These are phyloP conservation scores for Nephila pilipes DNA, from an alignment of 1,140 invertebrate species.

Conservation along the genomic window DNA sequence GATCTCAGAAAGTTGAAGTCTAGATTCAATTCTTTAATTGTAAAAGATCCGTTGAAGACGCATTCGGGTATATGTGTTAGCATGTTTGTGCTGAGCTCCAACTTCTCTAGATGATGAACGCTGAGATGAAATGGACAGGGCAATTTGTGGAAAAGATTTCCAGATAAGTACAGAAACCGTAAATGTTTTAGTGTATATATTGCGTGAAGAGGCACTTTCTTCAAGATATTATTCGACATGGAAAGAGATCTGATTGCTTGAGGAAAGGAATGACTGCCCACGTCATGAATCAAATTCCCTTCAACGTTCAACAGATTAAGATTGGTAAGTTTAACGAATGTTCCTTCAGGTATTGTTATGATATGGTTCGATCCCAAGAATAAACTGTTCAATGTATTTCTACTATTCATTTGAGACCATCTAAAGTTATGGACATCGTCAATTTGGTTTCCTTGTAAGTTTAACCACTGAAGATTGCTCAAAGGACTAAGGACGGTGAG, in stretches of 20 bases:
- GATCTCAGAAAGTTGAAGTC: slow-evolving; percentile 88
- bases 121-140: slow-evolving; percentile 72
- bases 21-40: slow-evolving; percentile 89
- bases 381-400: slow-evolving; percentile 68
- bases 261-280: slow-evolving; percentile 78
- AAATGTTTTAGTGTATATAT: slow-evolving; percentile 83
- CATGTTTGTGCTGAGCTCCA: slow-evolving; percentile 91
- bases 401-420: slow-evolving; percentile 46
- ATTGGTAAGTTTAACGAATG: slow-evolving; percentile 74
- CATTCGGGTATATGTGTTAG: slow-evolving; percentile 85
- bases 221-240: slow-evolving; percentile 89
- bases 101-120: slow-evolving; percentile 85
- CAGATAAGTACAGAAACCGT: slow-evolving; percentile 88
- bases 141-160: slow-evolving; percentile 83
- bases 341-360: slow-evolving; percentile 74
- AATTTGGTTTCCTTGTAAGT: slow-evolving; percentile 90
- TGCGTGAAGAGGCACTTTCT: slow-evolving; percentile 85
- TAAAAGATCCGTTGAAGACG: slow-evolving; percentile 87
- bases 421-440: slow-evolving; percentile 81
- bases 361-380: slow-evolving; percentile 77
- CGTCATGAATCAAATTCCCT: slow-evolving; percentile 77
- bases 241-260: slow-evolving; percentile 88
- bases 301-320: slow-evolving; percentile 77
- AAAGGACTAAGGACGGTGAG: slow-evolving; percentile 85
- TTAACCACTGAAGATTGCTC: slow-evolving; percentile 89